These are phyloP conservation scores for Limnodromus scolopaceus DNA, from an alignment of 2,797 vertebrate genomes.

Conservation along the genomic window DNA sequence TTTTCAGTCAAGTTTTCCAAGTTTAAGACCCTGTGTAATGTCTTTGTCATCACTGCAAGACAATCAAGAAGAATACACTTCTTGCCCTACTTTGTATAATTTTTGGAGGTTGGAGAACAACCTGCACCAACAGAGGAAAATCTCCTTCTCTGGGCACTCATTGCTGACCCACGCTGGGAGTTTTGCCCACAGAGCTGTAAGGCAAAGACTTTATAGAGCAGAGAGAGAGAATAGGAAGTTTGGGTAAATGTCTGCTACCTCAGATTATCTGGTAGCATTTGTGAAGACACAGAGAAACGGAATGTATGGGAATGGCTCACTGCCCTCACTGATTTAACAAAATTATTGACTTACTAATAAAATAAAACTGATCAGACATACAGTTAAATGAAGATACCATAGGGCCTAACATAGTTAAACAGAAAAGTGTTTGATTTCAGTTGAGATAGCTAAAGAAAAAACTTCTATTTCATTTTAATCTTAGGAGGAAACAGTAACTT, in stretches of 20 bases:
- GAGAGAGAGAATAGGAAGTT: not conserved
- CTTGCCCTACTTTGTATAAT: no score
- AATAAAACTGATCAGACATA: not conserved
- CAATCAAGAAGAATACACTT: not conserved
- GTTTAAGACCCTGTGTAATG: not conserved
- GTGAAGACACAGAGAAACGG: not conserved
- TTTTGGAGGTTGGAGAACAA: not conserved
- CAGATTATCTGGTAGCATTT: not conserved
- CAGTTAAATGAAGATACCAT: not conserved
- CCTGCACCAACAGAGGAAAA: not conserved
- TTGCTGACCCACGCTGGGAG: fast-evolving
- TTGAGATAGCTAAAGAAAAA: not conserved
- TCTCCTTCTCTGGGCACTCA: not conserved
- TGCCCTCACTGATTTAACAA: not conserved
- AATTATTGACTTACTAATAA: not conserved
- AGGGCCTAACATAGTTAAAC: not conserved
- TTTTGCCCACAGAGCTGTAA: not conserved
- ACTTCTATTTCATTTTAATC: not conserved
- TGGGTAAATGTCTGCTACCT: not conserved
- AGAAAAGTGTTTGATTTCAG: not conserved
- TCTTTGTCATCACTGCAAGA: not conserved
- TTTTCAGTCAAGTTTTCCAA: not conserved
- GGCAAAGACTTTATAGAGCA: not conserved
- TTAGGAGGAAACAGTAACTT: fast-evolving
- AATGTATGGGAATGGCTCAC: fast-evolving